Conservation (phyloP, 2,113 vertebrate species). For the Syrmaticus mikado region DNA sequence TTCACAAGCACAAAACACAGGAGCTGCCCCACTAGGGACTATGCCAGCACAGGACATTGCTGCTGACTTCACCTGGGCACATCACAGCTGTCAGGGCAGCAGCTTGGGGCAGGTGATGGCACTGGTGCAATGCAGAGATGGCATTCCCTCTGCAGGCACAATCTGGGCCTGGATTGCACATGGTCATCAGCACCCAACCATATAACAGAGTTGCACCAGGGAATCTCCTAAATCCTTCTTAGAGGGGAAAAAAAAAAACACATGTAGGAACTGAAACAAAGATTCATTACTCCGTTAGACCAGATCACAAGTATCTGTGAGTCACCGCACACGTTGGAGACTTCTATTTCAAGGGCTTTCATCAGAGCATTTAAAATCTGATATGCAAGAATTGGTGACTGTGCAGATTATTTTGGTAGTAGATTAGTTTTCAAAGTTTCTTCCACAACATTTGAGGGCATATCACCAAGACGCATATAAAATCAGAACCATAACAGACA, state of each 20-base stretch:
- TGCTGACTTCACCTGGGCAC: not conserved
- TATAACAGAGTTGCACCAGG: not conserved
- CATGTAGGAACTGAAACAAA: not conserved
- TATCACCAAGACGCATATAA: not conserved
- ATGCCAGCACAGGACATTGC: not conserved
- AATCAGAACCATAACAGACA: not conserved
- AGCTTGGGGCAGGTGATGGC: not conserved
- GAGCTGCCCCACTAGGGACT: accelerated
- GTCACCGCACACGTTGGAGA: not conserved
- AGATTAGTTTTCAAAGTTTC: not conserved
- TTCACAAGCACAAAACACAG: accelerated
- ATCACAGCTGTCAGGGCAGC: accelerated
- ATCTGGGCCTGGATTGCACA: accelerated
- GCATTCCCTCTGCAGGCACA: accelerated
- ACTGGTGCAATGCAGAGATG: accelerated
- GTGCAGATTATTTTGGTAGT: not conserved
- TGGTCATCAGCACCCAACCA: too few relatives aligned
- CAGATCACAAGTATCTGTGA: not conserved
- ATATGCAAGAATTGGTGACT: not conserved
- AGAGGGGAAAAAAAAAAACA: not conserved
- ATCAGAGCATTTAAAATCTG: not conserved
- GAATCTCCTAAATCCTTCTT: not conserved
- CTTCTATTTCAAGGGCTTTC: not conserved
- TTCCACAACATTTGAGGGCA: not conserved
- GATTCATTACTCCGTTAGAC: not conserved